Base-by-base conservation (phyloP, 2,888 invertebrate species). In the Peribatodes rhomboidaria region DNA sequence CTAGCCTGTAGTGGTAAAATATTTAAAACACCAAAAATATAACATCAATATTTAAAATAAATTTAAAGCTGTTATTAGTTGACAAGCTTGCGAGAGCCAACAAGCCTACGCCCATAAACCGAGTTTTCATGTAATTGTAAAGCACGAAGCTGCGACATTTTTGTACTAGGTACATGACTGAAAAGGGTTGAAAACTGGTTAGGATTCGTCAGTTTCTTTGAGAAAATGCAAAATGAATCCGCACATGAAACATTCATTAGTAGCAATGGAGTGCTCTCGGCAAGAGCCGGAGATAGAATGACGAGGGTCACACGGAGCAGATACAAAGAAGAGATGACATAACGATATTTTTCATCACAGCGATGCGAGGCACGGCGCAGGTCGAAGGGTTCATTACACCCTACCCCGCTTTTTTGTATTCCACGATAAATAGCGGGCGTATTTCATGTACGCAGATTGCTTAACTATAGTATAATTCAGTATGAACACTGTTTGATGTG, bases 201-300 rank as follows among this genome's bases (percentile, higher is more conserved):
- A 37, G 44, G 22, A 14, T 22, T 6, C 49, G 14, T 10, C 41
- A 9, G 49, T 50, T 33, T 31, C 16, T 41, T 58, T 31, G 18
- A 50, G 50, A n/a, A 33, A 52, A 52, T 59, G 52, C 20, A 44
- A 44, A n/a, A n/a, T n/a, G n/a, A 59, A 52, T 33, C 52, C 52
- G 22, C 50, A 35, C 49, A 50, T 50, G 33, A 52, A 42, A 42
- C 50, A 52, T 59, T 59, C 52, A 59, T 59, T 59, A 52, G 50
- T 59, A 14, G 22, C 22, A 52, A 20, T 42, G 50, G 33, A 52
- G 42, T 35, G 35, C 52, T 33, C 33, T 44, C 14, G 7, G 8
- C 22, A 2, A 53, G 47, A 47, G 47, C 31, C 47, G 46, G 20
- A n/a, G 22, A n/a, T 22, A 7, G 13, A 46, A 46, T 22, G 20